phyloP scores from a whole-genome alignment of 2,797 vertebrate species.

The Melanotaenia parkinsoni region DNA sequence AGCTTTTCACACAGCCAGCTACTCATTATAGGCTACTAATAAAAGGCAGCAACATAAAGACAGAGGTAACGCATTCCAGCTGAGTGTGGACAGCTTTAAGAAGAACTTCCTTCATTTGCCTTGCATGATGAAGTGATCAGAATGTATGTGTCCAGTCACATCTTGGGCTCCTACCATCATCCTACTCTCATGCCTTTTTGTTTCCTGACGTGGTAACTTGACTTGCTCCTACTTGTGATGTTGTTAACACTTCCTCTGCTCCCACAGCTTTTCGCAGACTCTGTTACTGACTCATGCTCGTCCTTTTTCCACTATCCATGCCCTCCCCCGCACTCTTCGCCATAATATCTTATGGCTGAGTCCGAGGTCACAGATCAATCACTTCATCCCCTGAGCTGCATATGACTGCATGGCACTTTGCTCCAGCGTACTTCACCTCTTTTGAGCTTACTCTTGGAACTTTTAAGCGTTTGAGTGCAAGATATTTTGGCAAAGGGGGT shows the following conservation, averaged over 20 bases:
- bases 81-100: slow-evolving; percentile 42
- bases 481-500: slow-evolving; percentile 51
- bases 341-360: slow-evolving; percentile 79
- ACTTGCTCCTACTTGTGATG: slow-evolving; percentile 83
- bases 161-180: slow-evolving; percentile 66
- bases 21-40: slow-evolving; percentile 60
- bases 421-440: slow-evolving; percentile 72
- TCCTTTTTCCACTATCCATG: slow-evolving; percentile 75
- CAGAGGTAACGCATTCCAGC: slow-evolving; percentile 55
- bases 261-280: slow-evolving; percentile 85
- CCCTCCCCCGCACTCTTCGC: slow-evolving; percentile 74
- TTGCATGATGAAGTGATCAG: slow-evolving; percentile 58
- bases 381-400: slow-evolving; percentile 68
- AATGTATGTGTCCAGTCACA: slow-evolving; percentile 68
- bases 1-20: slow-evolving; percentile 59
- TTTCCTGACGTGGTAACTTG: slow-evolving; percentile 81
- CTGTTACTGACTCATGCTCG: slow-evolving; percentile 81
- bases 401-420: slow-evolving; percentile 69
- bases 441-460: slow-evolving; percentile 59
- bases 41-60: slow-evolving; percentile 65
- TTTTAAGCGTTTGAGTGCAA: slow-evolving; percentile 61
- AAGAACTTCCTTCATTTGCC: slow-evolving; percentile 47
- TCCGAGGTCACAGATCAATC: slow-evolving; percentile 79
- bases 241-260: slow-evolving; percentile 84
- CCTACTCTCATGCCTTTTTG: slow-evolving; percentile 70